Evolutionary conservation across 2,888 invertebrate species (phyloP).

Genomic region (Prosapia bicincta): DNA sequence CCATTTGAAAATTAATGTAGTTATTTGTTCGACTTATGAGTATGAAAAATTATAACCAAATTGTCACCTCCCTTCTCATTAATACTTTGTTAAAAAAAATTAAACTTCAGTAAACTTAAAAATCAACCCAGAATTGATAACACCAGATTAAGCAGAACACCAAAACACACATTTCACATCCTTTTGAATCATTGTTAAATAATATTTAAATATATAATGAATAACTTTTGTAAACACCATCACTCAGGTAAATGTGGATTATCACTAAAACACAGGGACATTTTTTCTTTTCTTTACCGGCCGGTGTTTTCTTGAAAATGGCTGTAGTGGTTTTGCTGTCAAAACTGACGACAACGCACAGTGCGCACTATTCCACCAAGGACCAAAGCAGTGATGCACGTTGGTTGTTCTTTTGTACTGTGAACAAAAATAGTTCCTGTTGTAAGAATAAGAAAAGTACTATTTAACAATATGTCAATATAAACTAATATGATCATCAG

Average conservation of each 20-base stretch:
- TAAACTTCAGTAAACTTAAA: too few species aligned
- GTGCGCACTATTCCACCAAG: neutral
- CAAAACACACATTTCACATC: neutral
- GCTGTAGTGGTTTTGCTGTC: neutral
- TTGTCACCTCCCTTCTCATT: neutral
- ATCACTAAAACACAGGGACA: neutral
- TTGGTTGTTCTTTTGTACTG: slow-evolving; percentile 2
- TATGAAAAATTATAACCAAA: neutral
- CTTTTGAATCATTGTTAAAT: neutral
- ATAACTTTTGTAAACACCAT: neutral
- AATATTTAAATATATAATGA: too few species aligned
- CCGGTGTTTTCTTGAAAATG: slow-evolving; percentile 1
- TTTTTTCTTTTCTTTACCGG: neutral
- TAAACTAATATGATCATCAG: neutral
- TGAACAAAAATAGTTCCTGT: slow-evolving; percentile 2
- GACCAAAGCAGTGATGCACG: neutral
- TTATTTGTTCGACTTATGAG: too few species aligned
- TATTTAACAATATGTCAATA: neutral
- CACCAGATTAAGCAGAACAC: too few species aligned
- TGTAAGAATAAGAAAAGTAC: neutral
- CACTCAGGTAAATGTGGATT: neutral
- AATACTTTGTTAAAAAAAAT: too few species aligned
- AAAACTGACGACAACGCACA: neutral
- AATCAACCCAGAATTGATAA: too few species aligned
- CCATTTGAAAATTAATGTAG: neutral